These are phyloP conservation scores for Podarcis siculus DNA, from an alignment of 2,797 vertebrate species.

Conservation along the genomic window DNA sequence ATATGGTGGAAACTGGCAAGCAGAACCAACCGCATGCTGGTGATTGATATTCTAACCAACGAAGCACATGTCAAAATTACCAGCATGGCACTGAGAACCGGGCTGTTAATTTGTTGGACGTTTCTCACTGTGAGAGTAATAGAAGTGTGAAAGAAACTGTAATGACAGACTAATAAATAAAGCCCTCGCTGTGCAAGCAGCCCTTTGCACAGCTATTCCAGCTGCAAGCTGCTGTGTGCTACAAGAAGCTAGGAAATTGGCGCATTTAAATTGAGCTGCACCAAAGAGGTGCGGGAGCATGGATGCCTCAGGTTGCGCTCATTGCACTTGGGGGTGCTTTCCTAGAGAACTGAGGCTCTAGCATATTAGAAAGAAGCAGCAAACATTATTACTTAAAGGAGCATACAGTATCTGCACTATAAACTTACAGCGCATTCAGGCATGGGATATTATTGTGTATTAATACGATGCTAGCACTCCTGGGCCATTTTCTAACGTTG, in stretches of 20 bases:
- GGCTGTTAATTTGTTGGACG: constrained; percentile 34
- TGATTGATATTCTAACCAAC: constrained; percentile 50
- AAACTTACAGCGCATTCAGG: background rate
- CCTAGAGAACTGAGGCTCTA: background rate
- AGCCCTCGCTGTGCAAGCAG: constrained; percentile 45
- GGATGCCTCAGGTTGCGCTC: background rate
- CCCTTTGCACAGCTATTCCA: constrained; percentile 43
- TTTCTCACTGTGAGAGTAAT: constrained; percentile 33
- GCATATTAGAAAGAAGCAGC: background rate
- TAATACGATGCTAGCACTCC: too few relatives aligned
- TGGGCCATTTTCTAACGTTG: too few relatives aligned
- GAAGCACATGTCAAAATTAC: constrained; percentile 23
- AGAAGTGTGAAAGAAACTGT: constrained; percentile 40
- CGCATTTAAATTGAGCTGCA: constrained; percentile 12
- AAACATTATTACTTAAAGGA: background rate
- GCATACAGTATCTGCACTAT: background rate
- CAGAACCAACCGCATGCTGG: background rate
- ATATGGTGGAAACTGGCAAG: background rate
- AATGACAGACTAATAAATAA: constrained; percentile 62
- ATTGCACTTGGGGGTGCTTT: background rate
- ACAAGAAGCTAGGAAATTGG: constrained; percentile 20
- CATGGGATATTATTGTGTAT: too few relatives aligned
- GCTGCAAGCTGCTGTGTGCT: constrained; percentile 32
- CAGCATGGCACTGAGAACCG: constrained; percentile 21
- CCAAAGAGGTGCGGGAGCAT: background rate